phyloP scores from a whole-genome alignment of 2,888 invertebrate species.

The Acanthopleura granulata region DNA sequence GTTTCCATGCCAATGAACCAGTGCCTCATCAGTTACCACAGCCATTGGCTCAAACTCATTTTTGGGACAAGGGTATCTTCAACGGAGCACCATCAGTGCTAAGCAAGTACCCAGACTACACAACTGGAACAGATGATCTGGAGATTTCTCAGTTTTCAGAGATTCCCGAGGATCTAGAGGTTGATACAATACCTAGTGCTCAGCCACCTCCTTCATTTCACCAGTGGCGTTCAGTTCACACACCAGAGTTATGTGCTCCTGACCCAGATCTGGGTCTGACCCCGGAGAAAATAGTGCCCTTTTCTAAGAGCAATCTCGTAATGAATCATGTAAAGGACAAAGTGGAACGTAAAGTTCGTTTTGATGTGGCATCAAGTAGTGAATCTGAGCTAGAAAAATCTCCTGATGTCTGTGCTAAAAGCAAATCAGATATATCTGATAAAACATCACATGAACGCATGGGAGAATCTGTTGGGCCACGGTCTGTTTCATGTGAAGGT shows the following conservation, averaged over 20 bases:
- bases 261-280: conserved; percentile 52
- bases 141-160: conserved; percentile 12
- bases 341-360: conserved; percentile 40
- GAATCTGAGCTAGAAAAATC: conserved; percentile 10
- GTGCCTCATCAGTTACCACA: not conserved
- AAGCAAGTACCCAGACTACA: too few species aligned
- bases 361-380: conserved; percentile 41
- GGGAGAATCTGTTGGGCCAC: not conserved
- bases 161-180: not conserved
- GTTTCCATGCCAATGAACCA: not conserved
- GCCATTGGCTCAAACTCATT: not conserved
- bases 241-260: conserved; percentile 22
- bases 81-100: too few species aligned
- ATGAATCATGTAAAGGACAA: conserved; percentile 28
- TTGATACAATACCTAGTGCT: not conserved
- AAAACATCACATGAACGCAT: not conserved
- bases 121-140: conserved; percentile 5
- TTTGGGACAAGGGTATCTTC: too few species aligned
- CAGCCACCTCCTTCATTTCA: not conserved
- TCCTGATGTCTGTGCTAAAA: not conserved
- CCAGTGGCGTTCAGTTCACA: not conserved
- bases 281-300: conserved; percentile 41
- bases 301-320: conserved; percentile 17
- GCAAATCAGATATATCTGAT: not conserved
- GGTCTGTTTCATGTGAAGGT: not conserved